phyloP scores from a whole-genome alignment of 2,797 vertebrate genomes.

The Sebastes ruberrimus region DNA sequence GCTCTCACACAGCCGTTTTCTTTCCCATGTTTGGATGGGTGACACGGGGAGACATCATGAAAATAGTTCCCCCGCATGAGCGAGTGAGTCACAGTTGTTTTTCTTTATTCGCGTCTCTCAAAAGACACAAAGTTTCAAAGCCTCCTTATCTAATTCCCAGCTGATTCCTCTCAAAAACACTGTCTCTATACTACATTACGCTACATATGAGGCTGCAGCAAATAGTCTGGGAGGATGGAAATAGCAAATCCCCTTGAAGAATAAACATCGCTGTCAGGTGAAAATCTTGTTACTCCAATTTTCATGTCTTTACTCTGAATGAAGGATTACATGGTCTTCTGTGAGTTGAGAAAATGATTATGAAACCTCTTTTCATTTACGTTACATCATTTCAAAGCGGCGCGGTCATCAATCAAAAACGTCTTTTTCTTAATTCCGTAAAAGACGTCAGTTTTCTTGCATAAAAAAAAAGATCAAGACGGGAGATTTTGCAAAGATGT shows the following conservation, averaged over 20 bases:
- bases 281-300: slow-evolving; percentile 53
- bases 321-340: slow-evolving; percentile 38
- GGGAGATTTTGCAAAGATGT: slow-evolving; percentile 14
- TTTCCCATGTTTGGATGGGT: slow-evolving; percentile 28
- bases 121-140: slow-evolving; percentile 63
- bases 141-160: slow-evolving; percentile 60
- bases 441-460: slow-evolving; percentile 1
- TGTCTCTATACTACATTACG: slow-evolving; percentile 30
- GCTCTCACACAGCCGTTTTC: slow-evolving; percentile 24
- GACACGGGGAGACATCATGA: slow-evolving; percentile 47
- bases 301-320: slow-evolving; percentile 39
- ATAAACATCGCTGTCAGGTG: slow-evolving; percentile 62
- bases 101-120: slow-evolving; percentile 48
- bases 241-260: slow-evolving; percentile 62
- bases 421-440: slow-evolving; percentile 8
- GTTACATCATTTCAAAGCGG: slow-evolving; percentile 40
- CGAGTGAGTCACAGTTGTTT: slow-evolving; percentile 59
- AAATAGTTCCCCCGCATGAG: slow-evolving; percentile 54
- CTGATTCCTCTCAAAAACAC: slow-evolving; percentile 52
- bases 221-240: slow-evolving; percentile 55
- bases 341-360: slow-evolving; percentile 28
- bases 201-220: slow-evolving; percentile 44
- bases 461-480: slow-evolving; percentile 1
- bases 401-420: slow-evolving; percentile 37
- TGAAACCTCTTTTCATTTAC: slow-evolving; percentile 24